Evolutionary conservation across 2,113 vertebrate genomes (phyloP).

Genomic region (rat (Rattus norvegicus)): DNA sequence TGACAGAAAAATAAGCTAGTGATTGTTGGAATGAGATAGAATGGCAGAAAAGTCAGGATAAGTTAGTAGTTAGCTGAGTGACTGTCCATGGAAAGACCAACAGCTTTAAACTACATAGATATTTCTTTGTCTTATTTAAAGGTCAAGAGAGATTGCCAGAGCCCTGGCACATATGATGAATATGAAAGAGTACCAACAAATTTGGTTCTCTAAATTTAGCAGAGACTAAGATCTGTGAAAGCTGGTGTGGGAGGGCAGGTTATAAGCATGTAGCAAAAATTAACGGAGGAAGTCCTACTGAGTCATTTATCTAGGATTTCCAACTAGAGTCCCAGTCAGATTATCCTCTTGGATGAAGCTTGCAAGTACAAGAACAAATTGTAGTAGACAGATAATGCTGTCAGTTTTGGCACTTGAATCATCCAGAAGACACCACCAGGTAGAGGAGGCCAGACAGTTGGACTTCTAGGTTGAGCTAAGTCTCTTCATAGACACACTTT

Average conservation of each 20-base stretch:
- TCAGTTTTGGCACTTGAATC: background rate
- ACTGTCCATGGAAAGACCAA: too few species aligned
- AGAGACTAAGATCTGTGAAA: background rate
- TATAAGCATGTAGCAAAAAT: background rate
- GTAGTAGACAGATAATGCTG: background rate
- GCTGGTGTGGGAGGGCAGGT: fast-evolving
- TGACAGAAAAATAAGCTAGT: background rate
- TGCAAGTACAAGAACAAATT: background rate
- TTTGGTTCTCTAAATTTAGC: background rate
- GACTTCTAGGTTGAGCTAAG: background rate
- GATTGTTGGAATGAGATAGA: too few species aligned
- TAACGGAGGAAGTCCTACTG: background rate
- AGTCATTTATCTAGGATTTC: background rate
- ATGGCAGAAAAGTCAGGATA: too few species aligned
- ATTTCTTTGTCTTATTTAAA: too few species aligned
- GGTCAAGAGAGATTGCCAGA: too few species aligned
- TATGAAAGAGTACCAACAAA: background rate
- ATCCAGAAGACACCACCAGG: background rate
- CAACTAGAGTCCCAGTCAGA: background rate
- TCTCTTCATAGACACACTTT: background rate
- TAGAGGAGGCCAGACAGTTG: background rate
- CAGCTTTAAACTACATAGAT: too few species aligned
- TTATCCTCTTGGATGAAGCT: background rate
- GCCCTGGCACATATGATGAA: too few species aligned
- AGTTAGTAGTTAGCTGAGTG: too few species aligned